Evolutionary conservation across 2,113 vertebrate species (phyloP).

Genomic region (Phaethon lepturus): DNA sequence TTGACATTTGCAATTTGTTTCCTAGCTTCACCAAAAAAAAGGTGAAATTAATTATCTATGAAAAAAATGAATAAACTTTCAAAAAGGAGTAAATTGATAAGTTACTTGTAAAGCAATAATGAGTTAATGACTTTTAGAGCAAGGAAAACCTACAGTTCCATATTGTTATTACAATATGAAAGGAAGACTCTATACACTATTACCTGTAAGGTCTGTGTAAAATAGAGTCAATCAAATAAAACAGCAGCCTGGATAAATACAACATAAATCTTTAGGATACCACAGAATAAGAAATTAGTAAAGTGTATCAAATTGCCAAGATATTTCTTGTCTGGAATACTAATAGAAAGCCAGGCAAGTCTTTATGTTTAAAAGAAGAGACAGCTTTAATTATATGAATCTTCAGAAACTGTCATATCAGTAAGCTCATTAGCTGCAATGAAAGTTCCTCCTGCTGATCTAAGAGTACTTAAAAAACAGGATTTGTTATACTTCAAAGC

Average conservation of each 20-base stretch:
- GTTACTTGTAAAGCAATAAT: not conserved
- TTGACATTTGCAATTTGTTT: not conserved
- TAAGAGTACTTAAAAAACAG: conserved; percentile 64
- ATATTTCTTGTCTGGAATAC: conserved; percentile 67
- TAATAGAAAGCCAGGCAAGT: conserved; percentile 66
- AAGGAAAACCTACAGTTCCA: not conserved
- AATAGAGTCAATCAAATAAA: conserved; percentile 67
- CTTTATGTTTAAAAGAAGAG: conserved; percentile 70
- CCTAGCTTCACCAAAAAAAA: not conserved
- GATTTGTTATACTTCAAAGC: conserved; percentile 74
- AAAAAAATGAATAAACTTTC: not conserved
- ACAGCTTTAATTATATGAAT: conserved; percentile 74
- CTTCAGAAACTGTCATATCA: conserved; percentile 75
- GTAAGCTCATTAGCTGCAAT: conserved; percentile 77
- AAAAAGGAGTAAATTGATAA: not conserved
- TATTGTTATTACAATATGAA: not conserved
- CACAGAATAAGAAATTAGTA: conserved; percentile 58
- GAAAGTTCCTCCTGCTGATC: conserved; percentile 74
- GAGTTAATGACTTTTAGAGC: not conserved
- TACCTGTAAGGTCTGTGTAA: conserved; percentile 25
- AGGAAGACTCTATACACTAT: not conserved
- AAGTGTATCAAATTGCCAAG: conserved; percentile 69
- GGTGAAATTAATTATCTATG: not conserved
- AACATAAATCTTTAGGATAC: conserved; percentile 37
- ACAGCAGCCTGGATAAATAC: conserved; percentile 2